Base-by-base conservation (phyloP, 2,888 invertebrate genomes). In the Cryptocheilus praepositus region DNA sequence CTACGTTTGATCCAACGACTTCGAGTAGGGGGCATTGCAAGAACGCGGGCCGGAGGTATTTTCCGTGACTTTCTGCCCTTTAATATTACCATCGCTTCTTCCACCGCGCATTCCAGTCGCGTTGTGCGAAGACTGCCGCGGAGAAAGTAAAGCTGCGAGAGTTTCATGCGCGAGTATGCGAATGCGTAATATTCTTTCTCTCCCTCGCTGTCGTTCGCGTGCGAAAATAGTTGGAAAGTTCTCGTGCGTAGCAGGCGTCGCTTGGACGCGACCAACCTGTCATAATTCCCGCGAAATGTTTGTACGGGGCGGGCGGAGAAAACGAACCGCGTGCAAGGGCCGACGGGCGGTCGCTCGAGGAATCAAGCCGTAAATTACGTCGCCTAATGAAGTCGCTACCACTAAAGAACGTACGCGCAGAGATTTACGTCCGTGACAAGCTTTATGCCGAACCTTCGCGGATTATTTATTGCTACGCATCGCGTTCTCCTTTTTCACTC, bases 361-460 rank as follows among this genome's bases (percentile, higher is more conserved):
- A 77, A 80, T 73, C 74, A 64, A 64, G 76, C 70, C 79, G 77
- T 85, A 83, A 84, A 85, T 84, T 80, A 83, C 74, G 76, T 77
- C 74, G 68, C 70, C 79, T 83, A 84, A 84, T 84, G 82, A 85
- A 84, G 83, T 83, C 79, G 83, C 81, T 81, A 76, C 73, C 75
- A 75, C 61, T 71, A 76, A 72, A 79, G 76, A 76, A 73, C 70
- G 36, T 36, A 36, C 69, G 73, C 73, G 76, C 63, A 71, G 68
- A 81, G 83, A 85, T 84, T 81, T 80, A 83, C 80, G 70, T 66
- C 67, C 73, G 57, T 78, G 78, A 76, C 76, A 76, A 81, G 73
- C 60, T 54, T 56, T 70, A 59, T 74, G 63, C 71, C 63, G 18
- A 49, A 81, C 69, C 77, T 73, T 67, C 61, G 59, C 56, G 74